Conservation (phyloP, 1,140 invertebrate genomes). For the Zaprionus vittiger region DNA sequence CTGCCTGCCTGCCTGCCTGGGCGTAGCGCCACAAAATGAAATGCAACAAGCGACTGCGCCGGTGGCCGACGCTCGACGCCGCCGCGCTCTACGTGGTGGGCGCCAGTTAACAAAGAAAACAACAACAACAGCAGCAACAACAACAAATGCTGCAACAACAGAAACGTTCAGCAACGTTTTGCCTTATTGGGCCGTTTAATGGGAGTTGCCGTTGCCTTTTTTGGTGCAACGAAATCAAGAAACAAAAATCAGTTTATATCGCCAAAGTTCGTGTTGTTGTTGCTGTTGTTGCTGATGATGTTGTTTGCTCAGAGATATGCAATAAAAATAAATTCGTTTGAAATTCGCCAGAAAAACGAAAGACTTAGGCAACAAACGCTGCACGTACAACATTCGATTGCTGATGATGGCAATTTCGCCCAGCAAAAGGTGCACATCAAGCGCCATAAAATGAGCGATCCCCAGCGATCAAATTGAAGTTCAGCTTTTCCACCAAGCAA, state of each 20-base stretch:
- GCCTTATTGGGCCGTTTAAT: slow-evolving; percentile 80
- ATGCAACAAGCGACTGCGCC: slow-evolving; percentile 58
- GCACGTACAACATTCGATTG: slow-evolving; percentile 7
- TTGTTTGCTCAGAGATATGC: slow-evolving; percentile 45
- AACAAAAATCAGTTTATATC: slow-evolving; percentile 77
- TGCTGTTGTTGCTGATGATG: slow-evolving; percentile 45
- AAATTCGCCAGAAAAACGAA: slow-evolving; percentile 52
- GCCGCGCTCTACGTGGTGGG: slow-evolving; percentile 59
- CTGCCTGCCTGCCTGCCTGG: slow-evolving; percentile 44
- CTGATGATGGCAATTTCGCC: slow-evolving; percentile 63
- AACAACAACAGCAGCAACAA: slow-evolving; percentile 30
- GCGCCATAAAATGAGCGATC: slow-evolving; percentile 39
- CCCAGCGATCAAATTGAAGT: slow-evolving; percentile 28
- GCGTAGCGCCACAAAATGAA: slow-evolving; percentile 69
- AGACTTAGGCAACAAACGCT: slow-evolving; percentile 62
- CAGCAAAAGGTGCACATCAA: slow-evolving; percentile 46
- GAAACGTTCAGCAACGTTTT: slow-evolving; percentile 45
- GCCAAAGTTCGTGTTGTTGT: slow-evolving; percentile 33
- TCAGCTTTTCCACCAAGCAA: slow-evolving; percentile 17
- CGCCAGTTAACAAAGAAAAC: slow-evolving; percentile 62
- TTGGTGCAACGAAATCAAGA: slow-evolving; percentile 79
- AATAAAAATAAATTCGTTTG: slow-evolving; percentile 61
- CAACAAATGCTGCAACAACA: slow-evolving; percentile 28
- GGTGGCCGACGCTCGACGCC: slow-evolving; percentile 53
- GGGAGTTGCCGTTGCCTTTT: slow-evolving; percentile 82